phyloP scores from a whole-genome alignment of 2,113 vertebrate genomes.

The Sinocyclocheilus anshuiensis region DNA sequence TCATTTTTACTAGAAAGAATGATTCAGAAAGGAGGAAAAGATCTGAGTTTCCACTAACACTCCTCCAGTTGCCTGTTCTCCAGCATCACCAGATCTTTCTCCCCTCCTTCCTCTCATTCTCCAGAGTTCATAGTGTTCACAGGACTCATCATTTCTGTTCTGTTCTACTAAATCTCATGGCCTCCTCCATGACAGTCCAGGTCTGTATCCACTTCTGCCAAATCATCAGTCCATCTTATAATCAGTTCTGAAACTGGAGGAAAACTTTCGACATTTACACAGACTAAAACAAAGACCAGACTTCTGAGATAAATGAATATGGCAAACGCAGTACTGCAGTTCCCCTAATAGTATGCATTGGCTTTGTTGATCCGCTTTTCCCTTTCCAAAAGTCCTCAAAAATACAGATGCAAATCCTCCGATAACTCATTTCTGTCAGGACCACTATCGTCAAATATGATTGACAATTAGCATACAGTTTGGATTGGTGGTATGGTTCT shows the following conservation, averaged over 20 bases:
- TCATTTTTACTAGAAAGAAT: conserved; percentile 3
- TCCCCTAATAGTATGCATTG: background rate
- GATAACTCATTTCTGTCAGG: background rate
- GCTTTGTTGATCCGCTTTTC: background rate
- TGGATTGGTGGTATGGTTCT: too few species aligned
- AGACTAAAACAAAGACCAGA: conserved; percentile 8
- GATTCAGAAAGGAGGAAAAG: conserved; percentile 20
- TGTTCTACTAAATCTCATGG: conserved; percentile 26
- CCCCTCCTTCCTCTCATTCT: background rate
- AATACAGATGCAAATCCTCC: conserved; percentile 27
- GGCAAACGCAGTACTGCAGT: background rate
- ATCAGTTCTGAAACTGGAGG: background rate
- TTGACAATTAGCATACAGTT: too few species aligned
- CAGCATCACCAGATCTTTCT: background rate
- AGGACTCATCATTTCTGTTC: conserved; percentile 4
- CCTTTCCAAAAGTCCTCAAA: background rate
- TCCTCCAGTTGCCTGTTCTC: background rate
- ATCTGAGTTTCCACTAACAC: conserved; percentile 19
- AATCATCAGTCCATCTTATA: conserved; percentile 3
- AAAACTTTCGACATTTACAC: conserved; percentile 13
- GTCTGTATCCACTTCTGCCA: background rate
- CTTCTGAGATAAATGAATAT: background rate
- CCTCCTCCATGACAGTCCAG: background rate
- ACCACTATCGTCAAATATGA: too few species aligned
- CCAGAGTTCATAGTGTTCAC: background rate